These are phyloP conservation scores for Neotoma lepida DNA, from an alignment of 2,113 vertebrate species.

Conservation along the genomic window DNA sequence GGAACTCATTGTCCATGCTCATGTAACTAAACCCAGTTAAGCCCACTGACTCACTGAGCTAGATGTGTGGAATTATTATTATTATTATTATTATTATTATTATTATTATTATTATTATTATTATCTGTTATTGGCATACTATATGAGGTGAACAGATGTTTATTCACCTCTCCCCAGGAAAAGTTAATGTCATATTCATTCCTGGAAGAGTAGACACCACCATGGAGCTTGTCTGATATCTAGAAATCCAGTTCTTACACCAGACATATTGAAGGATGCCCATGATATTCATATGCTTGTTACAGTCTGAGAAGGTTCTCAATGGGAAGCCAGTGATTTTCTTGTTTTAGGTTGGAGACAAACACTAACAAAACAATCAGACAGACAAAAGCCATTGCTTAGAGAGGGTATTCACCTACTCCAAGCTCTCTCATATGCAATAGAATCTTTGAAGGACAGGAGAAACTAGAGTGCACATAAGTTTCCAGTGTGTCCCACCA, in stretches of 20 bases:
- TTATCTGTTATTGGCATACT: not conserved
- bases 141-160: not conserved
- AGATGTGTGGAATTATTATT: not conserved
- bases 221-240: not conserved
- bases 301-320: not conserved
- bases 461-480: not conserved
- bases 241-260: not conserved
- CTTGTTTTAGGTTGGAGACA: not conserved
- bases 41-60: not conserved
- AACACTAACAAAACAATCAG: not conserved
- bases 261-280: not conserved
- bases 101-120: not conserved
- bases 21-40: not conserved
- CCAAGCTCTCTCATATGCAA: not conserved
- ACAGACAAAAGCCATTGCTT: not conserved
- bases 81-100: no score
- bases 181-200: not conserved
- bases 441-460: not conserved
- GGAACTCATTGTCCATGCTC: not conserved
- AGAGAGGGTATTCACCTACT: not conserved
- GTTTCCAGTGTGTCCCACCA: not conserved
- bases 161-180: not conserved
- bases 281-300: not conserved
- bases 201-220: not conserved
- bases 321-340: not conserved